phyloP scores from a whole-genome alignment of 2,797 vertebrate species.

The Sebastolobus alascanus region DNA sequence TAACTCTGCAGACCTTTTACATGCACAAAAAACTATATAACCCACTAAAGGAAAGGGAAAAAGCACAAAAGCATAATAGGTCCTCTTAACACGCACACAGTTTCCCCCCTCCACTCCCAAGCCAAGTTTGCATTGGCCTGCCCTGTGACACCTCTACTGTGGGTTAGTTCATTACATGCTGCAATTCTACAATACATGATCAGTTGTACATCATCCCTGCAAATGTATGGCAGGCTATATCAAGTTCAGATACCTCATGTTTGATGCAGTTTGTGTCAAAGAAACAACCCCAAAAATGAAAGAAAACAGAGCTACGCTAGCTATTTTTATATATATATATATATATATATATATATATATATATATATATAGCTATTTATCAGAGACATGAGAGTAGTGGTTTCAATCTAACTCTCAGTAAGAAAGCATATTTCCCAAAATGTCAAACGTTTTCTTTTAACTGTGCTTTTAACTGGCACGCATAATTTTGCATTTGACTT shows the following conservation, averaged over 20 bases:
- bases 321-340: no score
- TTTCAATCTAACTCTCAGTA: not conserved
- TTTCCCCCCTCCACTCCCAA: not conserved
- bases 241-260: not conserved
- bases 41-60: no score
- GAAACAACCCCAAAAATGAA: not conserved
- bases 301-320: not conserved
- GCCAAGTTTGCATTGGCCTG: not conserved
- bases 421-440: not conserved
- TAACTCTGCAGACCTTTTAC: no score
- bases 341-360: no score
- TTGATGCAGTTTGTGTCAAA: not conserved
- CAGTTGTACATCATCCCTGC: not conserved
- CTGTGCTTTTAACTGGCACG: not conserved
- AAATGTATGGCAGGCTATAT: not conserved
- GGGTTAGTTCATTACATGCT: not conserved
- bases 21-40: no score
- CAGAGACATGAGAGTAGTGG: no score
- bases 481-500: not conserved
- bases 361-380: not conserved
- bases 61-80: no score
- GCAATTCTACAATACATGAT: not conserved
- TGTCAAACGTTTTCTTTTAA: not conserved
- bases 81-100: not conserved
- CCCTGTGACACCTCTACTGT: not conserved